Evolutionary conservation across 2,113 vertebrate genomes (phyloP).

Genomic region (Chrysemys picta): DNA sequence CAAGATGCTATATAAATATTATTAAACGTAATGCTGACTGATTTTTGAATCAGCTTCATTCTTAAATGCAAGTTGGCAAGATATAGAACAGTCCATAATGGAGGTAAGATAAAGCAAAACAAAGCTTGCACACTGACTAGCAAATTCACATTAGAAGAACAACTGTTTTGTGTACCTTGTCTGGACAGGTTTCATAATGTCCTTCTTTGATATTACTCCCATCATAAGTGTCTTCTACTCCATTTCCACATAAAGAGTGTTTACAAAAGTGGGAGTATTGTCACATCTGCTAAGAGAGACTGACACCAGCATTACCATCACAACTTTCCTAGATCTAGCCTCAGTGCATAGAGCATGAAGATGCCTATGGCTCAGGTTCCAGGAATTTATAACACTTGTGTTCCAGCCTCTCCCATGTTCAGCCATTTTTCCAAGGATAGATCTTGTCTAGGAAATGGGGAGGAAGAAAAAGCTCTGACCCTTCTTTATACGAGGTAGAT

Average conservation of each 20-base stretch:
- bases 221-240: conserved; percentile 31
- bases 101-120: background rate
- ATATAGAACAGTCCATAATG: background rate
- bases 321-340: conserved; percentile 59
- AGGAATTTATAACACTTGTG: background rate
- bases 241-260: conserved; percentile 6
- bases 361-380: background rate
- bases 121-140: conserved; percentile 29
- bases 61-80: background rate
- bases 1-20: background rate
- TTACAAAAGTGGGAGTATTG: conserved; percentile 25
- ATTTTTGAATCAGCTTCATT: background rate
- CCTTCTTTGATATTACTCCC: conserved; percentile 7
- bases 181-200: conserved; percentile 52
- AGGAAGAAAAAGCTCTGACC: background rate
- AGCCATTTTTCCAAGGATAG: background rate
- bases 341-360: background rate
- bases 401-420: background rate
- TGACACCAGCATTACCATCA: conserved; percentile 4
- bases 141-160: conserved; percentile 32
- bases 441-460: background rate
- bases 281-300: background rate
- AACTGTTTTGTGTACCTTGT: conserved; percentile 47
- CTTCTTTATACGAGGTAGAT: background rate
- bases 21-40: background rate